Evolutionary conservation across 1,140 invertebrate genomes (phyloP).

Genomic region (Zaprionus nigranus): DNA sequence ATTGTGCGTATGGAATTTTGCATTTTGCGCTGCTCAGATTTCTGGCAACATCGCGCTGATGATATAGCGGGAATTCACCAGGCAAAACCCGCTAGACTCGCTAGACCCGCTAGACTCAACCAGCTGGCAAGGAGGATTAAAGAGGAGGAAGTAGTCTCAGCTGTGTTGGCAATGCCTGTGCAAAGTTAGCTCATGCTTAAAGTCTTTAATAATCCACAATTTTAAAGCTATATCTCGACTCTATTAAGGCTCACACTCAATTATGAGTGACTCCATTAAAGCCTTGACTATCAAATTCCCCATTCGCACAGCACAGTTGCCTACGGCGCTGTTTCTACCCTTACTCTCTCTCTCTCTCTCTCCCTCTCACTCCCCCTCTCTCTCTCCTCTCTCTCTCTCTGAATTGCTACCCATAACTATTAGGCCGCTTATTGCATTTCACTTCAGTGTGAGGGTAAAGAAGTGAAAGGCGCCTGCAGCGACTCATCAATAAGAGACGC

Average conservation of each 20-base stretch:
- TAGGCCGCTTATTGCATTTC: constrained; percentile 71
- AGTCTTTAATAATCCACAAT: not conserved
- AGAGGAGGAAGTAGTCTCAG: too few species aligned
- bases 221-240: not conserved
- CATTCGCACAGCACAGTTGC: not conserved
- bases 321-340: too few species aligned
- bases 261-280: not conserved
- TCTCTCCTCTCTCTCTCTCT: not conserved
- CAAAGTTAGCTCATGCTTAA: not conserved
- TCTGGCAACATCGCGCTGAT: not conserved
- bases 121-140: too few species aligned
- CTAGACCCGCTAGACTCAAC: not conserved
- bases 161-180: not conserved
- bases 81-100: too few species aligned
- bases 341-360: not conserved
- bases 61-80: not conserved
- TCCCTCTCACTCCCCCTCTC: not conserved
- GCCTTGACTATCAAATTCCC: not conserved
- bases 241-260: not conserved
- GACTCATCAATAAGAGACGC: constrained; percentile 67
- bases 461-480: constrained; percentile 25
- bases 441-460: constrained; percentile 9
- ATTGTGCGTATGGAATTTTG: constrained; percentile 18
- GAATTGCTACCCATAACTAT: constrained; percentile 42
- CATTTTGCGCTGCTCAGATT: not conserved